Evolutionary conservation across 2,888 invertebrate genomes (phyloP).

Genomic region (Orchesellides sinensis): DNA sequence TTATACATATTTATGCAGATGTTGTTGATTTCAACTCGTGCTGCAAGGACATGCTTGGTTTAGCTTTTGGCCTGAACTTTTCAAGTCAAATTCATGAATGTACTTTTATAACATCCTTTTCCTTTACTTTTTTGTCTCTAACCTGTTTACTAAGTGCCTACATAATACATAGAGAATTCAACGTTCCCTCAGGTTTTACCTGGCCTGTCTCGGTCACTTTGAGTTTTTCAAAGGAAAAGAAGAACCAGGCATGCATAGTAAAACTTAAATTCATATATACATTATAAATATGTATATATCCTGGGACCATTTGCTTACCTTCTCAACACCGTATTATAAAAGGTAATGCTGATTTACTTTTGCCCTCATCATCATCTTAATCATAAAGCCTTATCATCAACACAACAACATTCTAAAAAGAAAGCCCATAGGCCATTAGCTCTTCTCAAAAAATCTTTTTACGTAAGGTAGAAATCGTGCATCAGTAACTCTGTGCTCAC

Average conservation of each 20-base stretch:
- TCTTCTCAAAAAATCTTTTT: background rate
- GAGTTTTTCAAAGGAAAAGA: background rate
- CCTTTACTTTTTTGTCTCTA: background rate
- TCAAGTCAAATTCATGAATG: background rate
- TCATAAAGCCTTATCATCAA: background rate
- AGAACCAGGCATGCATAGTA: background rate
- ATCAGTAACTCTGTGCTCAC: too few relatives aligned
- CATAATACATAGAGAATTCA: too few relatives aligned
- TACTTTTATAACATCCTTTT: background rate
- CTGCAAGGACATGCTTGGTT: background rate
- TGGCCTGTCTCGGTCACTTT: slow-evolving; percentile 10
- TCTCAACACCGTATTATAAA: background rate
- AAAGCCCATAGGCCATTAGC: slow-evolving; percentile 14
- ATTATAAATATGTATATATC: slow-evolving; percentile 1
- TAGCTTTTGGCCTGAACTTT: background rate
- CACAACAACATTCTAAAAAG: background rate
- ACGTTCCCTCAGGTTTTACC: too few relatives aligned
- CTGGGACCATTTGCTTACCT: slow-evolving; percentile 3
- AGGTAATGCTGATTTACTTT: background rate
- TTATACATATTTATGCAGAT: too few relatives aligned
- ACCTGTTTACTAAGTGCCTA: slow-evolving; percentile 14
- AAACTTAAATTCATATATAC: too few relatives aligned
- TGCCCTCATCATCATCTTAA: slow-evolving; percentile 2
- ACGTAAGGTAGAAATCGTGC: background rate
- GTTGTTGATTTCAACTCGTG: too few relatives aligned